A percentile compares a stretch with the other conserved stretches of the same genome.
phyloP scores from a whole-genome alignment of 2,113 vertebrate genomes.

The Myiozetetes cayanensis region DNA sequence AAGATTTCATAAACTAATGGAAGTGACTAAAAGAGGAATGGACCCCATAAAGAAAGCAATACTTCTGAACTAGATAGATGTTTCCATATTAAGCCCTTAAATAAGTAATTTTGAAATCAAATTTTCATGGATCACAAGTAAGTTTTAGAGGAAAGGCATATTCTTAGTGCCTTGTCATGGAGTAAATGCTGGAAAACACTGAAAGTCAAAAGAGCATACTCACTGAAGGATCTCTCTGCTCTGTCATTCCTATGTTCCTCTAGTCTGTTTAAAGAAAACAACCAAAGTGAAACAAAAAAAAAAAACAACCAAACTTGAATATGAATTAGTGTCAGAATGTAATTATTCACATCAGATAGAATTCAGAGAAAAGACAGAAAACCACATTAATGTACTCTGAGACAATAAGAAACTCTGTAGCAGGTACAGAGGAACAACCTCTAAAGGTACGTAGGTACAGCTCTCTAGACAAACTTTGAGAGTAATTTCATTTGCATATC shows the following conservation, averaged over 20 bases:
- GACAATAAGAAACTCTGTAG: background rate
- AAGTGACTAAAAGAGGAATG: background rate
- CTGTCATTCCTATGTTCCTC: background rate
- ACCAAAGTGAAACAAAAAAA: background rate
- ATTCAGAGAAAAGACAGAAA: background rate
- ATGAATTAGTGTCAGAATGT: background rate
- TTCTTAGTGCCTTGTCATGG: background rate
- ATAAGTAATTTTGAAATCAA: slow-evolving; percentile 25
- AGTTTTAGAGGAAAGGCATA: background rate
- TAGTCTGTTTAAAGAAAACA: background rate
- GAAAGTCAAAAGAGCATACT: background rate
- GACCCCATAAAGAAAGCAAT: background rate
- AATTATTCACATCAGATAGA: background rate
- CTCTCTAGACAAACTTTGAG: background rate
- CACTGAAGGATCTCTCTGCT: background rate
- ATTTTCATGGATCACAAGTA: background rate
- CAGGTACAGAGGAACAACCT: background rate
- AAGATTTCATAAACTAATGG: background rate
- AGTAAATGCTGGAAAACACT: background rate
- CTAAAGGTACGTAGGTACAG: background rate
- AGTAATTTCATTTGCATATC: background rate
- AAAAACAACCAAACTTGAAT: background rate
- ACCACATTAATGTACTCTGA: background rate
- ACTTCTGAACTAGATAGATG: background rate
- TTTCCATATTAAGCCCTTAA: slow-evolving; percentile 14